These are phyloP conservation scores for Neoascia interrupta DNA, from an alignment of 2,888 invertebrate genomes.

Conservation along the genomic window DNA sequence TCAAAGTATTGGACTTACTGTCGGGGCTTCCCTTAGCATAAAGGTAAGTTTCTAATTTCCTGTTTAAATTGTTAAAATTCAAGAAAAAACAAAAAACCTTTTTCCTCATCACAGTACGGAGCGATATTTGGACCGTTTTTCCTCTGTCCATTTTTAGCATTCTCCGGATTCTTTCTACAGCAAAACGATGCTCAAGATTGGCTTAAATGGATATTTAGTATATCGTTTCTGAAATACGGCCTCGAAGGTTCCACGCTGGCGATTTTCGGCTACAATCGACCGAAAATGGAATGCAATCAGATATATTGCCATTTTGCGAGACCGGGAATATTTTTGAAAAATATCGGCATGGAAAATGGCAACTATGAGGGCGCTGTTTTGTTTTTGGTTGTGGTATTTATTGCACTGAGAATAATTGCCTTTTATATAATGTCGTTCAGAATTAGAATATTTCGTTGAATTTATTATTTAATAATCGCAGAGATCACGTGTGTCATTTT, in stretches of 20 bases:
- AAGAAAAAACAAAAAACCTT: not conserved
- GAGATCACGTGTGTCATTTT: too few species aligned
- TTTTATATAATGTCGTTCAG: constrained; percentile 85
- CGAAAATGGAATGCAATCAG: constrained; percentile 86
- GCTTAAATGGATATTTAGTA: constrained; percentile 91
- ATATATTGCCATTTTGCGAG: constrained; percentile 88
- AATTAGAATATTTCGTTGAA: constrained; percentile 81
- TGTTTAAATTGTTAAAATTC: not conserved
- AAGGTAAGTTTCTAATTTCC: constrained; percentile 82
- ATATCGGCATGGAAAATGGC: constrained; percentile 85
- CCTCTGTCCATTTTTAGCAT: constrained; percentile 92
- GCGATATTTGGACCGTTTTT: constrained; percentile 94
- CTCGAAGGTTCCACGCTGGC: constrained; percentile 90
- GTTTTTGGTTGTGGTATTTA: constrained; percentile 84
- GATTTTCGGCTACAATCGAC: constrained; percentile 90
- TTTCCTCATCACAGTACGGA: constrained; percentile 85
- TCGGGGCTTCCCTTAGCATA: constrained; percentile 90
- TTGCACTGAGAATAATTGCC: constrained; percentile 83
- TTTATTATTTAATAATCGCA: constrained; percentile 9
- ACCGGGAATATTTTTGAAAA: constrained; percentile 87
- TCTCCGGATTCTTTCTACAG: constrained; percentile 95
- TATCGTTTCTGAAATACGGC: constrained; percentile 93
- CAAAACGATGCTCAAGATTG: constrained; percentile 88
- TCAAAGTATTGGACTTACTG: constrained; percentile 91
- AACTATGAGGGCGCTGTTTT: constrained; percentile 84